Evolutionary conservation across 2,888 invertebrate genomes (phyloP), one percentile per base, ranked within the genome.

Genomic region (Cheilosia variabilis): DNA sequence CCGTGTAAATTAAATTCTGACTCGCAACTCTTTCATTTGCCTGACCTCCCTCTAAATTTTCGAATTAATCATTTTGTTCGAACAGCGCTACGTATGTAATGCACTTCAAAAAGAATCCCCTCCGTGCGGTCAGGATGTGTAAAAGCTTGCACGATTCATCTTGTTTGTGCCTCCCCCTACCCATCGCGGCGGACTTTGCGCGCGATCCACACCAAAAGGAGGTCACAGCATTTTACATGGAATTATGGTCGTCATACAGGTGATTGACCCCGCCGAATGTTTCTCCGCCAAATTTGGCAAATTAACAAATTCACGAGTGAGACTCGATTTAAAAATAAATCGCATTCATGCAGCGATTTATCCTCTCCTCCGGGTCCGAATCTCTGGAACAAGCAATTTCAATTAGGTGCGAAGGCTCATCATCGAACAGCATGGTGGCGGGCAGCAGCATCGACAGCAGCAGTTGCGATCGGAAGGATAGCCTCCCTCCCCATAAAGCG

Each of bases 341-440:
- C 69, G 69, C 75, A 79, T 60, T 45, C 79, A 53, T 34, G 41
- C 37, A 65, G 65, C 63, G 76, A 68, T 73, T 55, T 66, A 66
- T 57, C 57, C 66, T 34, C 52, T 31, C 53, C 13, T 9, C 13
- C 4, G 27, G 43, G 27, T 17, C 43, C 6, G 63, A 53, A 41
- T 73, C 78, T 55, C 62, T 53, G 84, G 60, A 71, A 84, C 84
- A 84, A 80, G 84, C 84, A 84, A 80, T 80, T 84, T 84, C 84
- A 84, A 84, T 84, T 84, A 84, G 84, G 84, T 80, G 84, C 75
- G 65, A 84, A 62, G 79, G 72, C 73, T 63, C 73, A 83, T 83
- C 83, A 66, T 60, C 55, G 41, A 62, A 19, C 78, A 77, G 53
- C 71, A 60, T 58, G 60, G 22, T 47, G 43, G 52, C 41, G 55